Base-by-base conservation (phyloP, 2,113 vertebrate species). In the Dolichotis patagonum region DNA sequence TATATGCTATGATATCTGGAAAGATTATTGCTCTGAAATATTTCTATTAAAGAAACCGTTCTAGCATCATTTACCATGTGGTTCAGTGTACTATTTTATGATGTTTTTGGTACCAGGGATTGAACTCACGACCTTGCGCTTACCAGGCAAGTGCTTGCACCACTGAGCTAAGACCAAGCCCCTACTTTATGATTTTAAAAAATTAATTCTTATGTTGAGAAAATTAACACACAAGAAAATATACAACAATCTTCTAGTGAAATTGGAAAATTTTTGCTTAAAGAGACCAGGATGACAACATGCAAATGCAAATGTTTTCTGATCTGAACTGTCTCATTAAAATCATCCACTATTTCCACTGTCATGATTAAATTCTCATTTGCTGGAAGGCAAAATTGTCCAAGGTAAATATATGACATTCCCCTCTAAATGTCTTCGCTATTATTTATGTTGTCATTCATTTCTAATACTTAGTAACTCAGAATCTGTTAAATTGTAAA, bases 41-140 rank as follows among this genome's bases (percentile, higher is more conserved):
- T 77, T 92, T 77, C 20, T 77, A 96, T 85, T 90, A 90, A 85
- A 81, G 32, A 41, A 92, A 96, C 10, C 65, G 92, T 92, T 83
- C 52, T 49, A 96, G 58, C 16, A 78, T 90, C n/a, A 92, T 67
- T 90, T 90, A n/a, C 14, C 41, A 69, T 60, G 24, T 82, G n/a
- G 11, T 78, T 77, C 5, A 54, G 3, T n/a, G 54, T n/a, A 75
- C 2, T 43, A 54, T 56, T 94, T 85, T 67, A 73, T 46, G 67
- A 63, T 71, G 49, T 17, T 19, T 56, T 56, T 56, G 16, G 17
- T 56, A 56, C 16, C 54, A 56, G 17, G 54, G 54, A 19, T 56
- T 16, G 16, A 56, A 56, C 54, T 56, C 54, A 56, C 5, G 17
- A 56, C 54, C 54, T 56, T 19, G 16, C 17, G 4, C 54, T 56